Evolutionary conservation across 2,888 invertebrate species (phyloP), one percentile per base, ranked within the genome.

Genomic region (Limulus polyphemus): DNA sequence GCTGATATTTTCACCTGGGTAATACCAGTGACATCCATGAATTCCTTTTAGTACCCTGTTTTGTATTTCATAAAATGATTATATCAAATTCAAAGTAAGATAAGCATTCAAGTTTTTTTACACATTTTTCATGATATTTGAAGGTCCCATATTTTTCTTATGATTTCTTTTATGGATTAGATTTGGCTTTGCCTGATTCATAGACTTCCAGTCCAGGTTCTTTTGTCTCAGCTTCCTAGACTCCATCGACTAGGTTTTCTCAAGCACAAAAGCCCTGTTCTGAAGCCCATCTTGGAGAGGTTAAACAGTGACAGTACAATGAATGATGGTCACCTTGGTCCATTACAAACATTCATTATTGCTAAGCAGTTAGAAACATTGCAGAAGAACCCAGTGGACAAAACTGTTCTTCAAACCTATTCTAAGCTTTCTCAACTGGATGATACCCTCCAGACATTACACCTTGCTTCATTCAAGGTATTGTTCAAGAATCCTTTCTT

Each of bases 221-320:
- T 85, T 48, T 71, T 86, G 49, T 73, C 74, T 58, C 78, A 80
- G 69, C 73, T 85, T 52, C 82, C 82, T 67, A 82, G 82, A 72
- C 79, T 86, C 61, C 83, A 83, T 72, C 83, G 83, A 74, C 78
- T 82, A 75, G 82, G 82, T 10, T 81, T 83, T 70, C 73, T 86
- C 49, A 80, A 80, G 69, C 72, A 73, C 14, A 79, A 80, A 51
- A 78, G 80, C 0, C 74, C 78, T 1, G 79, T 82, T 47, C 79
- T 81, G 12, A 76, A 78, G 0, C 79, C 80, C 65, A 71, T 85
- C 47, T 70, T 81, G 10, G 81, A 81, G 10, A 70, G 79, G 56
- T 75, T 86, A 7, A 78, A 73, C 57, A 79, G 80, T 71, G 72
- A 78, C 58, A 79, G 81, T 10, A 70, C 78, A 61, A 71, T 81